Evolutionary conservation across 2,113 vertebrate genomes (phyloP), one percentile per base, ranked within the genome.

Genomic region (Perca schrenkii): DNA sequence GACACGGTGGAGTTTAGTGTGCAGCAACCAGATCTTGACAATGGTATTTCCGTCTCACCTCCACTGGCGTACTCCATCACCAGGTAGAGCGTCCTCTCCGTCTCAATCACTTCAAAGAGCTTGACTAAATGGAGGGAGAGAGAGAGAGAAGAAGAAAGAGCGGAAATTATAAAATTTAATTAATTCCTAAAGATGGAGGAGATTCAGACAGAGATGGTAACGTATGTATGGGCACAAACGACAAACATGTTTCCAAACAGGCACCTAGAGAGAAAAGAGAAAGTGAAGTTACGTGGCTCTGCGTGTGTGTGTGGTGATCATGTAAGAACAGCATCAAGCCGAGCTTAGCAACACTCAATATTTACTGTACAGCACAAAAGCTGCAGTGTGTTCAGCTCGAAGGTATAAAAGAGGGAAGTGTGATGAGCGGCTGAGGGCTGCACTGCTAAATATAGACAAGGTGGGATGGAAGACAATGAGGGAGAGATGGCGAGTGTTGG

Each of bases 21-120:
- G 3, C 22, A 36, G 43, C 13, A 3, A 69, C 22, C 49, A 57
- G 40, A 49, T 16, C 10, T 63, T 31, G 40, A 28, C 3, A 28
- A 4, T 25, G 22, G 11, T 4, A 19, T 57, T 22, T 60, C 6
- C 0, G 49, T 56, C 97, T 97, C 94, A 99, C 98, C 98, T 92
- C 98, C 98, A 62, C 98, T 99, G 84, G 98, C 97, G 90, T 99
- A 99, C 85, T 99, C 98, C 97, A 99, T 99, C 89, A 99, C 96
- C 95, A 99, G 96, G 95, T 99, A 99, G 62, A 99, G 97, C 14
- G 97, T 99, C 95, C 98, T 97, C 94, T 99, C 98, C 3, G 97
- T 99, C 96, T 99, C 97, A 69, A 99, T 99, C 88, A 99, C 97
- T 94, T 99, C 97, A 91, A 99, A 99, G 86, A 99, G 96, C 88